Evolutionary conservation across 2,888 invertebrate genomes (phyloP), one percentile per base, ranked within the genome.

Genomic region (Acleris holmiana): DNA sequence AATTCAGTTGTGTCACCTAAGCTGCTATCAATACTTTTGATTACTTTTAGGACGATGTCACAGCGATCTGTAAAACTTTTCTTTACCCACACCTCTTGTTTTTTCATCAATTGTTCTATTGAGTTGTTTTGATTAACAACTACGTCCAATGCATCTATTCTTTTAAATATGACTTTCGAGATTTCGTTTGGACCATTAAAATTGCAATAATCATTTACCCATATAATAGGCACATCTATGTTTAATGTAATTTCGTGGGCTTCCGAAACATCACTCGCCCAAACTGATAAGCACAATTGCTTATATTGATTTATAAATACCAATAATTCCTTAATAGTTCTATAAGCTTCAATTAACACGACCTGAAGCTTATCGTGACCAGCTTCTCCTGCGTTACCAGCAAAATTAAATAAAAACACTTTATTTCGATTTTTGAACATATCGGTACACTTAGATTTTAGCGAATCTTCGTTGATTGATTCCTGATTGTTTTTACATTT

Each of bases 241-340:
- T 50, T 61, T 19, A 76, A 63, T 0, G 80, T 73, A 13, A 88
- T 77, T 66, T 88, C 85, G 53, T 86, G 81, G 0, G 80, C 73
- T 67, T 80, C 79, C 0, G 82, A 75, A 2, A 80, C 59, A 35
- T 80, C 78, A 35, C 73, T 77, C 7, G 76, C 76, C 88, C 88
- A 89, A 4, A 87, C 66, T 0, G 87, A 85, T 17, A 85, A 55
- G 48, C 73, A 80, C 18, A 68, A 69, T n/a, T 76, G 69, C 2
- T 67, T 57, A 2, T 68, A 64, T 15, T 71, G 61, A 2, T 72
- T 59, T 1, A 83, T 8, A 8, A 88, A 50, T 15, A 77, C 63
- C n/a, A 86, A 56, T 35, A 86, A 66, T 59, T 88, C 88, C 67
- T 85, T 85, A 1, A 73, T 77, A 0, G 85, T 88, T 65, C 88